These are phyloP conservation scores for Picus viridis DNA, from an alignment of 2,797 vertebrate genomes.

Conservation along the genomic window DNA sequence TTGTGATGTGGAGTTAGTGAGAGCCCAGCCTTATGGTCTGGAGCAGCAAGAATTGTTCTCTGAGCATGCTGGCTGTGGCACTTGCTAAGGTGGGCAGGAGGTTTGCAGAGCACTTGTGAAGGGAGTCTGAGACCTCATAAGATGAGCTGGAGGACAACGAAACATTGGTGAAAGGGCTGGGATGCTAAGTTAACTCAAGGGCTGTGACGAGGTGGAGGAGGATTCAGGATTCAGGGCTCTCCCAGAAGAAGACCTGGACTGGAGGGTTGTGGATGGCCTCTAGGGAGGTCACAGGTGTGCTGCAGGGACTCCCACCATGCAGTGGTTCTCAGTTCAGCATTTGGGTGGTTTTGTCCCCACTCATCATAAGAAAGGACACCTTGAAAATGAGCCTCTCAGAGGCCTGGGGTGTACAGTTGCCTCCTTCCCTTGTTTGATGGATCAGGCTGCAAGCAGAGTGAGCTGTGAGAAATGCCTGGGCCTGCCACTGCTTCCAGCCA, in stretches of 20 bases:
- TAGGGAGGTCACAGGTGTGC: not conserved
- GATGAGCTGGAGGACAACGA: not conserved
- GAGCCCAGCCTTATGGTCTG: not conserved
- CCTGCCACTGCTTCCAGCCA: not conserved
- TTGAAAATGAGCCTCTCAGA: not conserved
- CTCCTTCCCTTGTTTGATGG: not conserved
- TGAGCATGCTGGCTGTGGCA: not conserved
- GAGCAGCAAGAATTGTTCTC: not conserved
- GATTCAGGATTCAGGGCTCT: not conserved
- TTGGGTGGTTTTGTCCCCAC: not conserved
- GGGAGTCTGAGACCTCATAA: not conserved
- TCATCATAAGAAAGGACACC: not conserved
- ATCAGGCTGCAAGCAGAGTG: not conserved
- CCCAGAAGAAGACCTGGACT: not conserved
- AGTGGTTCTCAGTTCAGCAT: not conserved
- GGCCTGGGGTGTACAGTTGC: not conserved
- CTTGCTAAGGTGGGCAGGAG: not conserved
- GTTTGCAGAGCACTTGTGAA: not conserved
- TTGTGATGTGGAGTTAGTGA: not conserved
- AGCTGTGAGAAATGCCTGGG: not conserved
- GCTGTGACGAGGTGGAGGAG: not conserved
- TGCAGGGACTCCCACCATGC: rapidly evolving
- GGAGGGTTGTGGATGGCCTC: not conserved
- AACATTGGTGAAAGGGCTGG: not conserved
- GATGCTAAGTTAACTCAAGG: rapidly evolving